Conservation (phyloP, 1,140 invertebrate genomes). For the Alviniconcha marisindica region DNA sequence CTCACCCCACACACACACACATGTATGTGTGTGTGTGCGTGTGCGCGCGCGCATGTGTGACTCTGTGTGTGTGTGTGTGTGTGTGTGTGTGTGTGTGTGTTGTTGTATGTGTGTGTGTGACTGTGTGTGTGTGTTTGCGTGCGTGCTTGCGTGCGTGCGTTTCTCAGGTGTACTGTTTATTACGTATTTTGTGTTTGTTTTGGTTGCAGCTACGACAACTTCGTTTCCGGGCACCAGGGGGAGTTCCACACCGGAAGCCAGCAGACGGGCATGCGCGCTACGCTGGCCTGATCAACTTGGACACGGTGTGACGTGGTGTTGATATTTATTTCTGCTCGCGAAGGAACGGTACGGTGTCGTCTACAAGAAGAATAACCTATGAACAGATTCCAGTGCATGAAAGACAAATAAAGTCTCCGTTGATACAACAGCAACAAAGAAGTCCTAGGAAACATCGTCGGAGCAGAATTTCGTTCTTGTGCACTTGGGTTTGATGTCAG, state of each 20-base stretch:
- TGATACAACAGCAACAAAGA: too few species aligned
- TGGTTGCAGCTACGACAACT: constrained; percentile 58
- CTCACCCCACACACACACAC: too few species aligned
- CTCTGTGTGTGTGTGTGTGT: neutral
- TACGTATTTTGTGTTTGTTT: neutral
- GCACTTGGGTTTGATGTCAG: too few species aligned
- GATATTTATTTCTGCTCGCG: neutral
- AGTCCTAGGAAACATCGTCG: too few species aligned
- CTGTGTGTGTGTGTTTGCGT: neutral
- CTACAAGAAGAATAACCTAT: neutral
- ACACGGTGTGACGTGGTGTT: neutral
- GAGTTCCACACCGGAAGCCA: constrained; percentile 44
- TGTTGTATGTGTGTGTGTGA: neutral
- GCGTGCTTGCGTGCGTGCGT: neutral
- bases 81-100: neutral
- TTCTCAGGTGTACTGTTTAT: too few species aligned
- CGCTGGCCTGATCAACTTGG: constrained; percentile 39
- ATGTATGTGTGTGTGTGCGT: constrained; percentile 14
- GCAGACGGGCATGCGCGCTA: constrained; percentile 42
- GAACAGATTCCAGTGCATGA: neutral
- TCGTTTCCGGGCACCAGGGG: constrained; percentile 51
- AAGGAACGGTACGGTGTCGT: too few species aligned
- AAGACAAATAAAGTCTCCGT: neutral
- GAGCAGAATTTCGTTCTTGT: too few species aligned
- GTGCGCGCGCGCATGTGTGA: neutral